phyloP scores from a whole-genome alignment of 1,140 invertebrate species.

The Drosophila asahinai region DNA sequence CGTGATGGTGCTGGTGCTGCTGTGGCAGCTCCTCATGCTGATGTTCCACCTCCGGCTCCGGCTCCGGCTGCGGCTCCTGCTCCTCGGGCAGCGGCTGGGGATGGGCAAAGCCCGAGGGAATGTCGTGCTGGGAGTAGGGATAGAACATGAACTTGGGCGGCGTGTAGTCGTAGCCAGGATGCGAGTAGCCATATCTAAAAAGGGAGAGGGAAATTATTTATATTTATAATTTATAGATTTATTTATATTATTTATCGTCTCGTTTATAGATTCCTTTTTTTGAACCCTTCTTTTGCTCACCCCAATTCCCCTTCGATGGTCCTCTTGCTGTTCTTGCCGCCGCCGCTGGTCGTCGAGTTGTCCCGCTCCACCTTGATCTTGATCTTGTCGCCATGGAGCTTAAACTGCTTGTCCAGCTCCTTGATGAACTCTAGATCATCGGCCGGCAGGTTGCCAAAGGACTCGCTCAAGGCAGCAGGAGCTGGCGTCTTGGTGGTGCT shows the following conservation, averaged over 20 bases:
- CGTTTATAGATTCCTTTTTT: neutral
- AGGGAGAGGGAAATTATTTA: neutral
- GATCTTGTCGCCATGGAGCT: constrained; percentile 79
- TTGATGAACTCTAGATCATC: constrained; percentile 84
- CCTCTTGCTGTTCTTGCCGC: constrained; percentile 74
- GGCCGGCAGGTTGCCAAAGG: constrained; percentile 72
- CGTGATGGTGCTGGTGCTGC: constrained; percentile 22
- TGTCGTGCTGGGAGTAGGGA: constrained; percentile 82
- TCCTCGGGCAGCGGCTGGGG: constrained; percentile 31
- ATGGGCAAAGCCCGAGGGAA: constrained; percentile 46
- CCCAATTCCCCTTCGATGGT: constrained; percentile 84
- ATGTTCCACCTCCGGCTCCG: constrained; percentile 15
- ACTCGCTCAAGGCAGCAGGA: constrained; percentile 28
- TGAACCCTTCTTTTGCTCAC: constrained; percentile 41
- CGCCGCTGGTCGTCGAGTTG: constrained; percentile 56
- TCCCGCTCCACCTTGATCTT: constrained; percentile 83
- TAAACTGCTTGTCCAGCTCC: constrained; percentile 84
- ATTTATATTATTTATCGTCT: too few relatives aligned
- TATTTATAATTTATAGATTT: too few relatives aligned
- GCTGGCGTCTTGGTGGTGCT: constrained; percentile 27
- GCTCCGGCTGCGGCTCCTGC: constrained; percentile 19
- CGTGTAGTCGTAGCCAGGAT: constrained; percentile 75
- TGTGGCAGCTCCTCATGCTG: constrained; percentile 13
- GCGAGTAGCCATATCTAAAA: constrained; percentile 76
- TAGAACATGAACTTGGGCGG: constrained; percentile 84